These are phyloP conservation scores for Thamnaconus septentrionalis DNA, from an alignment of 2,113 vertebrate species.

Conservation along the genomic window DNA sequence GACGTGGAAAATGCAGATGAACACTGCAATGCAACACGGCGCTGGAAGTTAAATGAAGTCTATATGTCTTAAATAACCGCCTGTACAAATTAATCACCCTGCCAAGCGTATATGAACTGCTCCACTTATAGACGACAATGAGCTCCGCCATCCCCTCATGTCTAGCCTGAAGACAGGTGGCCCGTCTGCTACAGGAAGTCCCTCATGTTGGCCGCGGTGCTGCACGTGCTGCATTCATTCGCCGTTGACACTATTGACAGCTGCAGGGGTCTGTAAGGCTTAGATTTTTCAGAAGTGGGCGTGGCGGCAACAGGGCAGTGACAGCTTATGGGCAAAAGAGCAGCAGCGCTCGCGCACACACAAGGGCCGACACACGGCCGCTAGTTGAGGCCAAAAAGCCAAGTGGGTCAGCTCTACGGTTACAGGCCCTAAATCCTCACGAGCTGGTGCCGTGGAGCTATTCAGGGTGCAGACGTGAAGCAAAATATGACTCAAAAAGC, in stretches of 20 bases:
- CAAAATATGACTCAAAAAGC: neutral
- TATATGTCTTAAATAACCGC: too few relatives aligned
- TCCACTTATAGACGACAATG: neutral
- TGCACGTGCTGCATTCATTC: slow-evolving; percentile 33
- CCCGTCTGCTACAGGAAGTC: neutral
- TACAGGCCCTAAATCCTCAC: slow-evolving; percentile 1
- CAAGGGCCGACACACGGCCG: too few relatives aligned
- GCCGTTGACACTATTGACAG: slow-evolving; percentile 52
- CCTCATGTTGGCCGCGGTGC: neutral
- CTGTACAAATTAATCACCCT: slow-evolving; percentile 5
- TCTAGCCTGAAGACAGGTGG: slow-evolving; percentile 8
- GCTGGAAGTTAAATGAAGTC: too few relatives aligned
- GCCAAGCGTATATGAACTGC: neutral
- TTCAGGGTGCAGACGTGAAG: slow-evolving; percentile 6
- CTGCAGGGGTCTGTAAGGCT: slow-evolving; percentile 52
- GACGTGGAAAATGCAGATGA: too few relatives aligned
- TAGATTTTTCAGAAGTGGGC: slow-evolving; percentile 57
- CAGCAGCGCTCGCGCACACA: neutral
- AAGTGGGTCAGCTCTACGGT: slow-evolving; percentile 31
- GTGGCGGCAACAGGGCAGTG: slow-evolving; percentile 1
- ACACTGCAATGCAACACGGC: too few relatives aligned
- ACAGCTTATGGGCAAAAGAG: neutral
- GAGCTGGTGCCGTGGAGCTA: neutral
- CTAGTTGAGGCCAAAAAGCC: too few relatives aligned
- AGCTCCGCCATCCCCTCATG: neutral